Evolutionary conservation across 2,888 invertebrate species (phyloP).

Genomic region (Carabus problematicus): DNA sequence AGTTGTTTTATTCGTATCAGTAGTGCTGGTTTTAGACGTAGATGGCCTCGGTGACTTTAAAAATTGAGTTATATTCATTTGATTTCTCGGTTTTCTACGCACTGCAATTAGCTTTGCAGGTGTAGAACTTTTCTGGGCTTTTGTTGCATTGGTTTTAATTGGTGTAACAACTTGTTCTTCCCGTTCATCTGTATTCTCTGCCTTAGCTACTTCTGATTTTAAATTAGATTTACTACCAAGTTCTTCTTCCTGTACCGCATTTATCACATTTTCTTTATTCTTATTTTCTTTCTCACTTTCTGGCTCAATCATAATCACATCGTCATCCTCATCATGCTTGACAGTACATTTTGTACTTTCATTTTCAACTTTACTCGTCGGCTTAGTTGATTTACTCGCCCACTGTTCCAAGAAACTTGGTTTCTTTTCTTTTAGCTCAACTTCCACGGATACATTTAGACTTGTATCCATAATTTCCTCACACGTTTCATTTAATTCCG

Average conservation of each 20-base stretch:
- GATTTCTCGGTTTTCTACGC: conserved; percentile 52
- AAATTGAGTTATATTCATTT: conserved; percentile 39
- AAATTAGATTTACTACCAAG: conserved; percentile 23
- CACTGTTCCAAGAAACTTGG: conserved; percentile 55
- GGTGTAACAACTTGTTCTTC: conserved; percentile 8
- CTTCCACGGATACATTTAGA: conserved; percentile 22
- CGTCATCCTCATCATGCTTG: conserved; percentile 18
- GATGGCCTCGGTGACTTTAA: conserved; percentile 27
- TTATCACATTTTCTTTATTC: conserved; percentile 45
- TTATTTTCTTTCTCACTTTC: conserved; percentile 38
- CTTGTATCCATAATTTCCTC: conserved; percentile 46
- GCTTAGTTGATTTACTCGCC: conserved; percentile 50
- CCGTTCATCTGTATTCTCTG: neutral
- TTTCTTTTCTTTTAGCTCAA: conserved; percentile 43
- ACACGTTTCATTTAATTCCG: conserved; percentile 49
- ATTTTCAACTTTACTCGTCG: conserved; percentile 7
- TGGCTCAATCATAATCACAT: conserved; percentile 35
- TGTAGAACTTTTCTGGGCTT: neutral
- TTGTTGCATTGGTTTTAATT: neutral
- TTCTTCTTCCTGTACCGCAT: conserved; percentile 31
- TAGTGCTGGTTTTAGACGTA: neutral
- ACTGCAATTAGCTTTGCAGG: conserved; percentile 56
- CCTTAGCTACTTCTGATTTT: conserved; percentile 26
- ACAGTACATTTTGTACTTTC: conserved; percentile 10
- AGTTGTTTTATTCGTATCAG: conserved; percentile 14